A percentile compares a stretch with the other conserved stretches of the same genome.
Conservation (phyloP, 1,140 invertebrate genomes). For the Lordiphosa collinella region DNA sequence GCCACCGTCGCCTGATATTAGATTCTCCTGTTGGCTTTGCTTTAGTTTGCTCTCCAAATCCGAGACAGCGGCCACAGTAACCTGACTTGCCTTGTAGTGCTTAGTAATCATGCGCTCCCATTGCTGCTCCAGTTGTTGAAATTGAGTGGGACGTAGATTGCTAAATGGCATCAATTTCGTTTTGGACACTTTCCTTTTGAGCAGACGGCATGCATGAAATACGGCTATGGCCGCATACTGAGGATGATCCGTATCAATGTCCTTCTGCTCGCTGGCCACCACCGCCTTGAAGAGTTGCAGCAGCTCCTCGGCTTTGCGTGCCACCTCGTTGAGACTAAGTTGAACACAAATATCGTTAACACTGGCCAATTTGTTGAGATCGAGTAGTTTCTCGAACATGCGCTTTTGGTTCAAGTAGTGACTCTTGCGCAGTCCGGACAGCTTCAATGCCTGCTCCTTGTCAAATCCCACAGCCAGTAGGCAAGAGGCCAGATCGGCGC, state of each 20-base stretch:
- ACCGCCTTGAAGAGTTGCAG: constrained; percentile 63
- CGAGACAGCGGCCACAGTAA: background rate
- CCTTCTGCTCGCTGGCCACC: constrained; percentile 38
- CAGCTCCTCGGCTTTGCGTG: constrained; percentile 73
- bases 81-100: constrained; percentile 39
- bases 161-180: constrained; percentile 73
- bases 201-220: constrained; percentile 78
- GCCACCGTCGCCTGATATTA: background rate
- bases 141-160: constrained; percentile 78
- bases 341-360: constrained; percentile 79
- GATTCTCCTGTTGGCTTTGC: constrained; percentile 18
- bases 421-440: constrained; percentile 75
- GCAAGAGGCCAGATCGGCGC: constrained; percentile 55
- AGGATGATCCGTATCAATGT: constrained; percentile 71
- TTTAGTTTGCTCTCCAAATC: constrained; percentile 43
- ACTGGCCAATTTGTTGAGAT: constrained; percentile 72
- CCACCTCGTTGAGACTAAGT: constrained; percentile 69
- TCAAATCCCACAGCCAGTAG: constrained; percentile 59
- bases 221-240: constrained; percentile 80
- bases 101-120: constrained; percentile 78
- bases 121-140: constrained; percentile 72
- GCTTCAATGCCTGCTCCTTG: constrained; percentile 76
- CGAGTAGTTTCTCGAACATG: constrained; percentile 78
- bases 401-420: constrained; percentile 78
- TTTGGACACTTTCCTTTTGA: constrained; percentile 74